Evolutionary conservation across 2,113 vertebrate species (phyloP).

Genomic region (Pollimyrus isidori): DNA sequence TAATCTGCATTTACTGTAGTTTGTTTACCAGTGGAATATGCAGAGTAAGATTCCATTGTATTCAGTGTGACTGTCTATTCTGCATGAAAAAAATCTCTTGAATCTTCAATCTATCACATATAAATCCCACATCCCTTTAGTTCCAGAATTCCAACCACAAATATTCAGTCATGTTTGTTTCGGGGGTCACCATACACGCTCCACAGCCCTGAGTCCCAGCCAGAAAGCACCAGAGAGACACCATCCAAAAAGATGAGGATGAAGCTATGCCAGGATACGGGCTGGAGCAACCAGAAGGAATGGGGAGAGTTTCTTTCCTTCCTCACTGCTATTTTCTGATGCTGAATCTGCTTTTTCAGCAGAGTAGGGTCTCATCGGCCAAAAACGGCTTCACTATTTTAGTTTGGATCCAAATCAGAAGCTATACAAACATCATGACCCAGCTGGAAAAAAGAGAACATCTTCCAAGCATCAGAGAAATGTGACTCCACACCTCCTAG

Average conservation of each 20-base stretch:
- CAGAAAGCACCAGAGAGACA: neutral
- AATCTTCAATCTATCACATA: neutral
- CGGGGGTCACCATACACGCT: neutral
- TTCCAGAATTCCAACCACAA: neutral
- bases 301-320: neutral
- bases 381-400: neutral
- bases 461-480: neutral
- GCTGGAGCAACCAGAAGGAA: neutral
- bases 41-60: neutral
- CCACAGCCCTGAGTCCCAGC: neutral
- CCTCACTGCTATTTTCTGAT: neutral
- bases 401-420: neutral
- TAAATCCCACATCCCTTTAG: neutral
- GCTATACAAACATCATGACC: neutral
- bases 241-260: neutral
- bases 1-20: neutral
- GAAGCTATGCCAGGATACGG: neutral
- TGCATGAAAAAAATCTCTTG: neutral
- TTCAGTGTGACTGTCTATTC: neutral
- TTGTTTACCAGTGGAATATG: neutral
- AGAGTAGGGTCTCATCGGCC: neutral
- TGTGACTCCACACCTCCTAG: neutral
- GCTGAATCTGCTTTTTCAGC: neutral
- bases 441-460: conserved; percentile 20
- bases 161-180: neutral